phyloP scores from a whole-genome alignment of 35 echinoderm and acorn worm species.

The Acanthaster planci region DNA sequence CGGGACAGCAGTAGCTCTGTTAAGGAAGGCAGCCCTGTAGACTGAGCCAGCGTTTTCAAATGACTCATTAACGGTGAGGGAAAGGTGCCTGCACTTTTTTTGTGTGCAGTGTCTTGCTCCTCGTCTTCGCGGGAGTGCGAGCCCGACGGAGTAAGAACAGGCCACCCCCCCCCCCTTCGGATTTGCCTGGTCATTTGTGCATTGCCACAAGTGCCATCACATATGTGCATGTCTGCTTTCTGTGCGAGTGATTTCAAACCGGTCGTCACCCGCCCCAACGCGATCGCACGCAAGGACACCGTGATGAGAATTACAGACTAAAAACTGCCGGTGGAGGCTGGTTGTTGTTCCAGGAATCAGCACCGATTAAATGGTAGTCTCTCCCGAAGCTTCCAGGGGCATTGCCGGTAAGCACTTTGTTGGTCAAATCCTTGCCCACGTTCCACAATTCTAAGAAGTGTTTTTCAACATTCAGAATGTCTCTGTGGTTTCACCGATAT shows the following conservation, averaged over 20 bases:
- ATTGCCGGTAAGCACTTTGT: background rate
- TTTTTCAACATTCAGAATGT: too few relatives aligned
- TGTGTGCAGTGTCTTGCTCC: background rate
- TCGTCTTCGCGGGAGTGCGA: background rate
- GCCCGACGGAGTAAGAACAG: too few relatives aligned
- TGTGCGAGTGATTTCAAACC: background rate
- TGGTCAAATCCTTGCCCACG: too few relatives aligned
- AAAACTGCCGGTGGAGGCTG: background rate
- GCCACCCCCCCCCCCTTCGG: too few relatives aligned
- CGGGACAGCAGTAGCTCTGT: background rate
- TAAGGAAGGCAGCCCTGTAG: background rate
- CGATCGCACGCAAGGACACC: too few relatives aligned
- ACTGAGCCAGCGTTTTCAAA: background rate
- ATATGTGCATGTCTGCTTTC: background rate
- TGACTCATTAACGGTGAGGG: background rate
- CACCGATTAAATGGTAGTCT: background rate
- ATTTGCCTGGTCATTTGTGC: background rate
- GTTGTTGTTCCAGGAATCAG: background rate
- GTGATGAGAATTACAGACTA: background rate
- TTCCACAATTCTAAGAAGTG: too few relatives aligned
- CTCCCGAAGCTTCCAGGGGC: background rate
- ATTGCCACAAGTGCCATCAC: background rate
- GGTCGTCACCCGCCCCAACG: too few relatives aligned
- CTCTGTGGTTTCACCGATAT: too few relatives aligned
- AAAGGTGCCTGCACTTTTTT: conserved; percentile 16